Evolutionary conservation across 2,113 vertebrate species (phyloP).

Genomic region (Nibea albiflora): DNA sequence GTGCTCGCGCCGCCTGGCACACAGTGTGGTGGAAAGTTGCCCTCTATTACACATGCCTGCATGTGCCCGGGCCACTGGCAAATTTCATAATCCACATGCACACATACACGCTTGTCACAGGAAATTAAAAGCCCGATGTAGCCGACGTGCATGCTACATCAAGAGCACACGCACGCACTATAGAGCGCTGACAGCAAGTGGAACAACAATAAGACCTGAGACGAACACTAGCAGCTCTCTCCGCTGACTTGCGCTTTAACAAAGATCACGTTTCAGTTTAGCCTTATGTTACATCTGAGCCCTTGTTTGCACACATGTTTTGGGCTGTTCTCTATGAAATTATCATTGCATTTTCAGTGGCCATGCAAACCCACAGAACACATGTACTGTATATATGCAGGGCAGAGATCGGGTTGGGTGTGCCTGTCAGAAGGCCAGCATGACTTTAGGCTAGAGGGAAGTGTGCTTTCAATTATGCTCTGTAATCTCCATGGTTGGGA

Average conservation of each 20-base stretch:
- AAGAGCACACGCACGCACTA: not conserved
- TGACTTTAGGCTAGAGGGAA: conserved; percentile 32
- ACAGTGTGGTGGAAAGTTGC: conserved; percentile 61
- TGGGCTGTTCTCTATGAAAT: conserved; percentile 22
- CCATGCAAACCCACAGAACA: conserved; percentile 37
- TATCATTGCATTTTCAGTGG: conserved; percentile 35
- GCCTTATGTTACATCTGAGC: conserved; percentile 11
- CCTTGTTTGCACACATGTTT: conserved; percentile 19
- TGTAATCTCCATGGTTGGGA: conserved; percentile 24
- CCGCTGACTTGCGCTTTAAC: not conserved
- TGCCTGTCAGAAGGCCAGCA: conserved; percentile 35
- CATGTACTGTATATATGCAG: conserved; percentile 14
- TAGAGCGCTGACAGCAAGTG: conserved; percentile 1
- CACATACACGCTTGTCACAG: conserved; percentile 45
- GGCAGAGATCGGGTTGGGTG: conserved; percentile 16
- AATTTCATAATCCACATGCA: conserved; percentile 36
- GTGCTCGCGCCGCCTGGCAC: conserved; percentile 50
- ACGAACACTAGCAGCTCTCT: conserved; percentile 2
- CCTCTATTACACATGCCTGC: conserved; percentile 56
- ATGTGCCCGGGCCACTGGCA: conserved; percentile 34
- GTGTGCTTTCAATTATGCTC: conserved; percentile 58
- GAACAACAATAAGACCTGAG: conserved; percentile 15
- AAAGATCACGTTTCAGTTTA: conserved; percentile 21
- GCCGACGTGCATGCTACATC: conserved; percentile 26
- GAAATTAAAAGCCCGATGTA: conserved; percentile 64